phyloP scores from a whole-genome alignment of 2,113 vertebrate genomes.

The Circaetus gallicus region DNA sequence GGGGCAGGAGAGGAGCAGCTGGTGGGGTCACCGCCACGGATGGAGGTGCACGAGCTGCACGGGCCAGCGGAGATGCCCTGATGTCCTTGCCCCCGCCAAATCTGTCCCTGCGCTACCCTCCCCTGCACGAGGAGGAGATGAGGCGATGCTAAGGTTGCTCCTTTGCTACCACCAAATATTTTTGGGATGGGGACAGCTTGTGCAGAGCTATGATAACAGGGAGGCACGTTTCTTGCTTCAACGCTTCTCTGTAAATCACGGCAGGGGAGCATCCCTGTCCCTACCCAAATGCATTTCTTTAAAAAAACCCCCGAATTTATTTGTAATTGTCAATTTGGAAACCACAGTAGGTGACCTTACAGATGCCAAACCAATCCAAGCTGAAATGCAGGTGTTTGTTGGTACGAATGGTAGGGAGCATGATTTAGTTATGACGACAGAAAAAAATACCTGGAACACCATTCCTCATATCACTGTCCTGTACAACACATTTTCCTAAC shows the following conservation, averaged over 20 bases:
- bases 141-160: background rate
- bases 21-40: fast-evolving
- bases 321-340: background rate
- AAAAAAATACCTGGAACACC: background rate
- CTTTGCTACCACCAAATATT: background rate
- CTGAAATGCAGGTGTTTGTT: constrained; percentile 7
- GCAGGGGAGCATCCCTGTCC: background rate
- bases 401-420: background rate
- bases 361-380: background rate
- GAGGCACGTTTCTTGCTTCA: background rate
- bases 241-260: background rate
- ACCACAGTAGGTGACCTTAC: background rate
- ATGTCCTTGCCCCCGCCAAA: background rate
- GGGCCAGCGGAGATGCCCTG: fast-evolving
- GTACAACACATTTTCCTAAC: background rate
- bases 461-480: background rate
- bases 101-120: background rate
- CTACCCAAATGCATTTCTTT: background rate
- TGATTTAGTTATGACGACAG: background rate
- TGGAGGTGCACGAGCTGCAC: background rate
- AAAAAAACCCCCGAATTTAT: background rate
- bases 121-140: background rate
- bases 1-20: background rate
- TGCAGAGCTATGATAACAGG: background rate
- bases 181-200: background rate